Base-by-base conservation (phyloP, 1,140 invertebrate species). In the Homalodisca vitripennis region DNA sequence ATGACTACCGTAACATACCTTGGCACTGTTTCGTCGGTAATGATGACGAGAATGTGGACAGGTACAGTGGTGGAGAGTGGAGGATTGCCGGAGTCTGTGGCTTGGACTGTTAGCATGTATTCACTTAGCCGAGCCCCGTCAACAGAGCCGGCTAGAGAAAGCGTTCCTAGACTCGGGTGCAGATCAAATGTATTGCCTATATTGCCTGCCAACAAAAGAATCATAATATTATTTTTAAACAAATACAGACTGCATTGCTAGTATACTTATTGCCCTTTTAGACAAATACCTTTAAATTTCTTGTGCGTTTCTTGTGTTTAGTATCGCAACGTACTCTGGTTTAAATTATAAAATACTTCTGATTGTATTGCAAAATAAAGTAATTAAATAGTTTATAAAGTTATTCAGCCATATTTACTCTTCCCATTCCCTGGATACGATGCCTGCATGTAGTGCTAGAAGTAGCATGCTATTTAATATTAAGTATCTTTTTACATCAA, bases 1-100 rank as follows among this genome's bases (percentile, higher is more conserved):
- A n/a, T n/a, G n/a, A n/a, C n/a, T n/a, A n/a, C n/a, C n/a, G n/a
- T n/a, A n/a, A n/a, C n/a, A n/a, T 74, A 85, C 81, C 86, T 87
- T 1, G 95, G 95, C 20, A 93, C 90, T 65, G 92, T 89, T 78
- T 95, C 92, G 74, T 94, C 92, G 0, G 93, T 91, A 84, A 94
- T 92, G 0, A 92, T 93, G 14, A 97, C 84, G 75, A 89, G 84
- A 14, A 97, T 89, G 77, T 94, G 92, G 1, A 97, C 91, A 22
- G 90, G 91, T 24, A 95, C 84, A 29, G 90, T 90, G 67, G 89
- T 86, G 14, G 87, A 85, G 24, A 92, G 79, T 0, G 91, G 83
- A 3, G 90, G 89, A 13, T 85, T 86, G 13, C 94, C 94, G 72
- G 89, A 86, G 78, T 95, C 93, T 3, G 85, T 85, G 1, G 94